Conservation (phyloP, 2,797 vertebrate species). For the Prionace glauca region DNA sequence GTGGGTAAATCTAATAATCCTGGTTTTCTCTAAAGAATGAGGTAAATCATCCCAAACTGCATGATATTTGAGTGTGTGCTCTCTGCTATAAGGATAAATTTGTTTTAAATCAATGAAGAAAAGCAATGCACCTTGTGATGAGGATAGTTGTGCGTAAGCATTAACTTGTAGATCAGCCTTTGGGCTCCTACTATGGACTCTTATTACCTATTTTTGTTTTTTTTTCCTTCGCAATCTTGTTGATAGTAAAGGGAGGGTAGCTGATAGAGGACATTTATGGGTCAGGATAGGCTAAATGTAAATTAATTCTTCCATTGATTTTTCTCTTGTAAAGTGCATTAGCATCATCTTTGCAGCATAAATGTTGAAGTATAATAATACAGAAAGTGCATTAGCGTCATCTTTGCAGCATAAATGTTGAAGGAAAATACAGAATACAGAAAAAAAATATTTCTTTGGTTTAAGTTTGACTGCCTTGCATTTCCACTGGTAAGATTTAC, state of each 20-base stretch:
- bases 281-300: constrained; percentile 49
- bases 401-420: constrained; percentile 48
- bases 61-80: too few relatives aligned
- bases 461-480: not conserved
- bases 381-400: constrained; percentile 21
- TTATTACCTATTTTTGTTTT: not conserved
- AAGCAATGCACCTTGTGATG: too few relatives aligned
- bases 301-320: constrained; percentile 50
- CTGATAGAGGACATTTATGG: constrained; percentile 43
- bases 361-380: constrained; percentile 28
- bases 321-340: constrained; percentile 38
- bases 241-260: constrained; percentile 35
- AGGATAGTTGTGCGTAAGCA: too few relatives aligned
- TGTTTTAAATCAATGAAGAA: too few relatives aligned
- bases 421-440: not conserved
- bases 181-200: not conserved
- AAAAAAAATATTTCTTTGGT: not conserved
- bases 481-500: not conserved
- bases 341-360: constrained; percentile 46
- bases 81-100: too few relatives aligned
- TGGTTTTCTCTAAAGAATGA: not conserved
- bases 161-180: not conserved
- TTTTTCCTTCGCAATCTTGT: not conserved
- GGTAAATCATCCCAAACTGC: too few relatives aligned
- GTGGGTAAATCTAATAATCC: not conserved